Evolutionary conservation across 92 coral and sea anemone genomes (phyloP), one percentile per base, ranked within the genome.

Genomic region (Isaurus tuberculatus): DNA sequence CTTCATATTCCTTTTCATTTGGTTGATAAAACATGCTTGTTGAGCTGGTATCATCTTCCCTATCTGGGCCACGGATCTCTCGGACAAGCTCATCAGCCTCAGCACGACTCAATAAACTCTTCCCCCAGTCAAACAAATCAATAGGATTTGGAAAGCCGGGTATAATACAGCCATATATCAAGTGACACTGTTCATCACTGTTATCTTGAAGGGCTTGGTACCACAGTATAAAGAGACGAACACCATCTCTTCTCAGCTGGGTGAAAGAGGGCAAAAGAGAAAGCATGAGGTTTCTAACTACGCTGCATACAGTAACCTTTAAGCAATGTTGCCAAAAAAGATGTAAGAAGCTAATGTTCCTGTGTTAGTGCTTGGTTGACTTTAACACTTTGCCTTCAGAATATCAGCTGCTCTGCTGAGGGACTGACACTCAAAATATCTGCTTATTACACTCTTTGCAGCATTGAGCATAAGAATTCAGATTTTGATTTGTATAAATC

Each of bases 71-170:
- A 27, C 91, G 90, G 48, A 95, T 84, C 34, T 89, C 89, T 64
- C 83, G 77, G 46, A 86, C 91, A 32, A 95, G 86, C 32, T 92
- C 98, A 65, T 94, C 96, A 29, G 97, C 95, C 19, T 84, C 91
- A 60, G 84, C 73, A 33, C 70, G 90, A 7, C 93, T 91, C 26
- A 94, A 80, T 68, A 84, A 81, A 17, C 88, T 85, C 72, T 89
- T 88, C 4, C 82, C 67, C 92, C 94, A 91, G 87, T 95, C 92
- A 27, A 95, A 65, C 25, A 83, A 46, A 27, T 90, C 91, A 40
- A 90, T 61, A 13, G 98, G 95, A 68, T 90, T 95, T 0, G 98
- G 98, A 80, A 95, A 95, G 48, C 98, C 98, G 28, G 98, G 98
- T 70, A 95, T 92, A 67, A 95, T 83, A 60, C 98, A 89, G 19